phyloP scores from a whole-genome alignment of 2,888 invertebrate species.

The Ypsolopha scabrella region DNA sequence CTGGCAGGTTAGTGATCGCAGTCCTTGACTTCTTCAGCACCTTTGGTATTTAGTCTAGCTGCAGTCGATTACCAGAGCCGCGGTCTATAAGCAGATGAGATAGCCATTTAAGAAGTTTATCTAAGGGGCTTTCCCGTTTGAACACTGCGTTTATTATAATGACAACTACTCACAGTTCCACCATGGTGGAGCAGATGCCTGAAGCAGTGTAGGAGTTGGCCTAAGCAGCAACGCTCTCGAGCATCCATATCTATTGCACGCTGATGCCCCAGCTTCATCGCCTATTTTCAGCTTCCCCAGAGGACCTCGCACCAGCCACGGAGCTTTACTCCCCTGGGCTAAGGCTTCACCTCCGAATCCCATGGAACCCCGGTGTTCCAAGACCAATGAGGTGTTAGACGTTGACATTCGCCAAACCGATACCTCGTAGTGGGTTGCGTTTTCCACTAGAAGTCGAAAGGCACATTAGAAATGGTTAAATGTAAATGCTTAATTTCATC shows the following conservation, averaged over 20 bases:
- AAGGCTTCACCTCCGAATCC: conserved; percentile 43
- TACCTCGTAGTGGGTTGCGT: conserved; percentile 60
- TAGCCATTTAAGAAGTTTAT: too few species aligned
- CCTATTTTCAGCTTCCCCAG: conserved; percentile 38
- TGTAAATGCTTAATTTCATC: not conserved
- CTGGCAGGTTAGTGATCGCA: too few species aligned
- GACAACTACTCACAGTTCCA: conserved; percentile 42
- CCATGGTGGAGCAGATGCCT: conserved; percentile 49
- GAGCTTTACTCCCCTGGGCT: conserved; percentile 23
- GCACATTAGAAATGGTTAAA: not conserved
- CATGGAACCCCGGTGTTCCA: conserved; percentile 48
- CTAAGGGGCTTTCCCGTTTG: too few species aligned
- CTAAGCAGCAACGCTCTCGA: conserved; percentile 42
- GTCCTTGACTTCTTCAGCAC: too few species aligned
- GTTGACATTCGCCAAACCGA: conserved; percentile 57
- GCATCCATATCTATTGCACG: conserved; percentile 58
- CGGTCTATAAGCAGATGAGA: too few species aligned
- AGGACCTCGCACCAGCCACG: conserved; percentile 38
- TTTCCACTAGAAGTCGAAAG: conserved; percentile 37
- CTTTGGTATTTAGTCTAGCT: too few species aligned
- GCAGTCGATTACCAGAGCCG: too few species aligned
- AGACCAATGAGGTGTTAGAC: conserved; percentile 44
- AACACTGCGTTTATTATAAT: too few species aligned
- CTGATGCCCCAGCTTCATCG: conserved; percentile 54
- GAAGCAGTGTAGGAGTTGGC: conserved; percentile 45